These are phyloP conservation scores for Tachycineta bicolor DNA, from an alignment of 2,113 vertebrate species.

Conservation along the genomic window DNA sequence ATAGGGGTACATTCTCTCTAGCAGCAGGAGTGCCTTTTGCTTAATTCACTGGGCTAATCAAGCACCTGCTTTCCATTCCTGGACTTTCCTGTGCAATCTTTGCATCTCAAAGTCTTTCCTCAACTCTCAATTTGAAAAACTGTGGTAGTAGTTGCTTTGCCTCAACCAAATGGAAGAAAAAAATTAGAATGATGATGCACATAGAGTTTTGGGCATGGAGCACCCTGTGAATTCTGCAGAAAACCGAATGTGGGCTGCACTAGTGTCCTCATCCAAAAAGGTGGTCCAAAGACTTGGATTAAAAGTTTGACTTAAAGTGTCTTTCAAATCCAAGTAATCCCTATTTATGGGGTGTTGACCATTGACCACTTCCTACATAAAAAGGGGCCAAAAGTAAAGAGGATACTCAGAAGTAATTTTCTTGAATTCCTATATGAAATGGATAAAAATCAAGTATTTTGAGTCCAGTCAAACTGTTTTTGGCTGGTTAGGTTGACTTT, in stretches of 20 bases:
- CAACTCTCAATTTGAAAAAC: not conserved
- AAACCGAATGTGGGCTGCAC: not conserved
- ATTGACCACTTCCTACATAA: not conserved
- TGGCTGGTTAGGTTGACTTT: not conserved
- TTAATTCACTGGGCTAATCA: not conserved
- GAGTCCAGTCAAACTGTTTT: not conserved
- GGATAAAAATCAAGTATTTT: not conserved
- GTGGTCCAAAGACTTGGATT: not conserved
- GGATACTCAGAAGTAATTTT: not conserved
- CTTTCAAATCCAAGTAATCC: not conserved
- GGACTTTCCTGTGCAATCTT: not conserved
- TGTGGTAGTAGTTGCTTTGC: not conserved
- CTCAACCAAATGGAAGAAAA: not conserved
- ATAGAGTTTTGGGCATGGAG: not conserved
- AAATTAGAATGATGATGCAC: not conserved
- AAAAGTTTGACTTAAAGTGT: not conserved
- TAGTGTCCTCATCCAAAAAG: not conserved
- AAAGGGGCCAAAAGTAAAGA: not conserved
- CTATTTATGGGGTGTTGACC: not conserved
- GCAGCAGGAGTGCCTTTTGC: not conserved
- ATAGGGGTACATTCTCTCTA: not conserved
- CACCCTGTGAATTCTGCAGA: not conserved
- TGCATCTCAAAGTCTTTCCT: not conserved
- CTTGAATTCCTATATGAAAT: not conserved
- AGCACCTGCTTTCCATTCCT: not conserved